A percentile compares a stretch with the other conserved stretches of the same genome.
These are phyloP conservation scores for Agapornis canus DNA, from an alignment of 2,797 vertebrate species.

Conservation along the genomic window DNA sequence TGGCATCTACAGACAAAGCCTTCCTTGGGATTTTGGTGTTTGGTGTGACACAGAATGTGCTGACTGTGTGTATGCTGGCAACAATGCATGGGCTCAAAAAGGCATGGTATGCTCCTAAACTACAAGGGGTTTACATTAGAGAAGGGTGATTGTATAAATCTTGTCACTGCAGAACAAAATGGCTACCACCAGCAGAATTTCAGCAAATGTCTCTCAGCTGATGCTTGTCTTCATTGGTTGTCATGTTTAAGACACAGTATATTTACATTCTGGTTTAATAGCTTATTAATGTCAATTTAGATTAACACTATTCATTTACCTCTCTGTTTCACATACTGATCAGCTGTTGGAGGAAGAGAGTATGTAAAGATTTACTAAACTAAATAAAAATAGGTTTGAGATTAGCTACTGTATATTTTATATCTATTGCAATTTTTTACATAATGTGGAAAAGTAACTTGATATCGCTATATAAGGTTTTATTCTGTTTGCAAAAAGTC, in stretches of 20 bases:
- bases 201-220: neutral
- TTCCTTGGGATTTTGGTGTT: neutral
- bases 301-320: neutral
- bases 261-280: neutral
- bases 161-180: neutral
- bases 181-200: neutral
- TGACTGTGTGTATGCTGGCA: neutral
- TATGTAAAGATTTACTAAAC: neutral
- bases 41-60: neutral
- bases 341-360: neutral
- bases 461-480: neutral
- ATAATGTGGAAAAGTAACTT: neutral
- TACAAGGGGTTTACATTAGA: rapidly evolving
- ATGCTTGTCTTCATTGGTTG: neutral
- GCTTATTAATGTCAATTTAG: neutral
- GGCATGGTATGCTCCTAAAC: neutral
- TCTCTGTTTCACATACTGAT: neutral
- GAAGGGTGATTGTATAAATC: neutral
- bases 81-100: neutral
- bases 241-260: neutral
- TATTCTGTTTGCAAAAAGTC: neutral
- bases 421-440: neutral
- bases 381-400: neutral
- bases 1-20: rapidly evolving
- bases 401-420: neutral